Conservation (phyloP, 2,113 vertebrate genomes). For the Triplophysa dalaica region DNA sequence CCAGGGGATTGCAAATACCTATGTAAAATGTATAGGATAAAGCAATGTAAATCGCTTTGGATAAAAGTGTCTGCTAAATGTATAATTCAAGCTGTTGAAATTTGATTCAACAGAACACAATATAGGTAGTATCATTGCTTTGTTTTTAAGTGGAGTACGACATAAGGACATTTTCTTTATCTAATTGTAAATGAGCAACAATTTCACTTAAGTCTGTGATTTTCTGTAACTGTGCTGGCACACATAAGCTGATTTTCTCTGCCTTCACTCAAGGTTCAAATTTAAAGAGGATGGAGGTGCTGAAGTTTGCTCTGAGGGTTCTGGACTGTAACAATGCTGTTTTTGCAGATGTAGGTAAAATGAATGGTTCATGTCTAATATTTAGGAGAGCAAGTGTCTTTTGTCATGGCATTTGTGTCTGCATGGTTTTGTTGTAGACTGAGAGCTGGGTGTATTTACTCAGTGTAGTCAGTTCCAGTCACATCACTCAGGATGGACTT, state of each 20-base stretch:
- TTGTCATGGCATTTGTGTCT: background rate
- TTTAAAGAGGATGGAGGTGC: slow-evolving; percentile 53
- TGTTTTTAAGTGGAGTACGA: too few relatives aligned
- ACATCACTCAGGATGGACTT: background rate
- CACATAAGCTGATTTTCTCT: slow-evolving; percentile 5
- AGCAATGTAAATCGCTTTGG: too few relatives aligned
- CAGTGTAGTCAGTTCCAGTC: background rate
- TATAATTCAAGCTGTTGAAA: too few relatives aligned
- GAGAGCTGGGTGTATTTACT: slow-evolving; percentile 43
- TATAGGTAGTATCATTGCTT: too few relatives aligned
- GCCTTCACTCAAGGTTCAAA: slow-evolving; percentile 29
- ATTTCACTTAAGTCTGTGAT: too few relatives aligned
- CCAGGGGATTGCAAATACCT: too few relatives aligned
- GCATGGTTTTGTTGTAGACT: background rate
- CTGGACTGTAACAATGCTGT: slow-evolving; percentile 56
- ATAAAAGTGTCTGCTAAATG: too few relatives aligned
- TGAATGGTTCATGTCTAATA: background rate
- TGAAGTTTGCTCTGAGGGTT: slow-evolving; percentile 68
- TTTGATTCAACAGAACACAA: too few relatives aligned
- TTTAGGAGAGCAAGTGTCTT: background rate
- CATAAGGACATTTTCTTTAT: too few relatives aligned
- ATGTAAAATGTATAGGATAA: too few relatives aligned
- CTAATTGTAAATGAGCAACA: too few relatives aligned
- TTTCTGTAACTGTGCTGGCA: too few relatives aligned
- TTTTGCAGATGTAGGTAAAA: slow-evolving; percentile 63